Conservation (phyloP, 2,888 invertebrate species). For the Fabriciana adippe region DNA sequence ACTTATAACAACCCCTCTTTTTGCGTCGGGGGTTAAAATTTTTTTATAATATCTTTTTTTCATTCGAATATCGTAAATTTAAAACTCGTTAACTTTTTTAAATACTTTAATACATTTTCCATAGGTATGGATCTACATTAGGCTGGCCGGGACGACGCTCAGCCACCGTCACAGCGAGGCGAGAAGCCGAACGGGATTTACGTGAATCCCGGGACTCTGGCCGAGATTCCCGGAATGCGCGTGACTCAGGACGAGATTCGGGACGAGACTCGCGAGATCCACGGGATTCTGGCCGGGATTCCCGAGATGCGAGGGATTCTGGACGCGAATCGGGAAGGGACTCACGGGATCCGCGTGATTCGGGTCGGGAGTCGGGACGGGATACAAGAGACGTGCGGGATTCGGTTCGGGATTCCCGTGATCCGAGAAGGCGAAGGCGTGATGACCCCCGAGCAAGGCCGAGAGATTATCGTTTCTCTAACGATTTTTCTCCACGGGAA, state of each 20-base stretch:
- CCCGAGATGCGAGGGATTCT: constrained; percentile 49
- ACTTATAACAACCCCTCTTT: too few species aligned
- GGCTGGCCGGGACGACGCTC: constrained; percentile 62
- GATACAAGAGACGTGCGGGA: constrained; percentile 58
- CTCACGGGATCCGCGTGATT: constrained; percentile 48
- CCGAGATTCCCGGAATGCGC: constrained; percentile 58
- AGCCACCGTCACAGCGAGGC: constrained; percentile 44
- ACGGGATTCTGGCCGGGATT: constrained; percentile 58
- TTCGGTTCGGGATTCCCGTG: constrained; percentile 59
- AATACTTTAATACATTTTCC: too few species aligned
- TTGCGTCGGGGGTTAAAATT: too few species aligned
- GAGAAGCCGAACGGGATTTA: constrained; percentile 47
- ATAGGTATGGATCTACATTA: constrained; percentile 68
- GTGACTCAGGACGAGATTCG: constrained; percentile 48
- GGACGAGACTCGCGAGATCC: constrained; percentile 58
- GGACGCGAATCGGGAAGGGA: constrained; percentile 54
- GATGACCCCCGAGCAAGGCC: constrained; percentile 46
- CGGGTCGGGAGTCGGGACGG: constrained; percentile 47
- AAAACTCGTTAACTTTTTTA: neutral
- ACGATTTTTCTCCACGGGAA: constrained; percentile 83
- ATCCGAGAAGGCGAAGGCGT: constrained; percentile 46
- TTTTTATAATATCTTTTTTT: too few species aligned
- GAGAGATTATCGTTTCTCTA: constrained; percentile 79
- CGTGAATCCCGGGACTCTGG: constrained; percentile 52
- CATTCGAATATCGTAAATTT: too few species aligned